Evolutionary conservation across 2,888 invertebrate genomes (phyloP).

Genomic region (Athalia circularis): DNA sequence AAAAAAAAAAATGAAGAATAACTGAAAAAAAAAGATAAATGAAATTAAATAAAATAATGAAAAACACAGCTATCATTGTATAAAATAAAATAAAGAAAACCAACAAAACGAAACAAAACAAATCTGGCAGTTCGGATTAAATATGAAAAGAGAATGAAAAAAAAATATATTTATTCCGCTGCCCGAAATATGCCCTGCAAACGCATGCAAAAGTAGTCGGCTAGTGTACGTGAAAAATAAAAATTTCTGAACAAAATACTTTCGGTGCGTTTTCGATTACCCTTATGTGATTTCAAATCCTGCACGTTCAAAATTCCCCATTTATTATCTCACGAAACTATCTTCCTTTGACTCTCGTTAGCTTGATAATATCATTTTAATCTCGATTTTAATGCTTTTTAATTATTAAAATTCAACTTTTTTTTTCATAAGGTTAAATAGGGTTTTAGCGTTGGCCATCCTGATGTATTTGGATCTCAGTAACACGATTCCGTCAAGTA

Average conservation of each 20-base stretch:
- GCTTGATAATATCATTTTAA: too few species aligned
- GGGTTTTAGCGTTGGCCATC: too few species aligned
- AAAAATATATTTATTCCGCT: slow-evolving; percentile 54
- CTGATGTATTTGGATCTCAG: too few species aligned
- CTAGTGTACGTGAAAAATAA: slow-evolving; percentile 74
- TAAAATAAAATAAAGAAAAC: slow-evolving; percentile 48
- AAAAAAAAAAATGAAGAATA: slow-evolving; percentile 52
- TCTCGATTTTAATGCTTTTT: too few species aligned
- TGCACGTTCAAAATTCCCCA: neutral
- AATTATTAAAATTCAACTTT: neutral
- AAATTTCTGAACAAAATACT: slow-evolving; percentile 71
- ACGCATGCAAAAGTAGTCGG: slow-evolving; percentile 70
- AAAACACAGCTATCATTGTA: slow-evolving; percentile 62
- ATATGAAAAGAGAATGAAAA: slow-evolving; percentile 51
- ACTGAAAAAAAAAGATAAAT: slow-evolving; percentile 53
- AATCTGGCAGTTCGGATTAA: slow-evolving; percentile 57
- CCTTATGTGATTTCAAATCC: neutral
- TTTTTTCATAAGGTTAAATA: too few species aligned
- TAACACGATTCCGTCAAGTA: too few species aligned
- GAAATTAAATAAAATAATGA: slow-evolving; percentile 53
- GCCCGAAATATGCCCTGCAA: slow-evolving; percentile 58
- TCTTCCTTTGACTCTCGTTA: too few species aligned
- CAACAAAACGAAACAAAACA: too few species aligned
- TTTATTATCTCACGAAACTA: neutral
- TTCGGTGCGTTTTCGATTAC: neutral